Evolutionary conservation across 2,113 vertebrate species (phyloP).

Genomic region (Puma concolor): DNA sequence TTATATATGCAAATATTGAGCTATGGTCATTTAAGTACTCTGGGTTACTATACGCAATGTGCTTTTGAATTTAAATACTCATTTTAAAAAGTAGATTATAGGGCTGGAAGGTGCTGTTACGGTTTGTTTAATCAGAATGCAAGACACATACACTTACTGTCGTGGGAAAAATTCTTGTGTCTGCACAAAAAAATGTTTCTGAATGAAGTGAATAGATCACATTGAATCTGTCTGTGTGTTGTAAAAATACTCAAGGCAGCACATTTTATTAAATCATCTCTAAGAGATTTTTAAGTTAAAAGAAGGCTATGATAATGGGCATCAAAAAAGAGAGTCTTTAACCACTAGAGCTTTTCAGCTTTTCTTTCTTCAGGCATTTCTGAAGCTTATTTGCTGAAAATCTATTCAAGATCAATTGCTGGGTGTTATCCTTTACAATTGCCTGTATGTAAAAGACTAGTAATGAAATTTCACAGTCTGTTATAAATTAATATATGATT

Average conservation of each 20-base stretch:
- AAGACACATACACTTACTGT: slow-evolving; percentile 70
- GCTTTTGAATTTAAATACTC: slow-evolving; percentile 36
- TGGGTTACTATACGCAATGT: neutral
- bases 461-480: neutral
- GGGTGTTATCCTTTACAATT: neutral
- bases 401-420: neutral
- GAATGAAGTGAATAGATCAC: slow-evolving; percentile 59
- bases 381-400: neutral
- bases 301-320: neutral
- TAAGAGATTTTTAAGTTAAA: slow-evolving; percentile 39
- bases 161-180: slow-evolving; percentile 64
- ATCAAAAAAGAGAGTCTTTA: neutral
- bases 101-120: neutral
- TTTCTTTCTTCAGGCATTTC: slow-evolving; percentile 32
- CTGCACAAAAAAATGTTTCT: slow-evolving; percentile 45
- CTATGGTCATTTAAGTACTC: neutral
- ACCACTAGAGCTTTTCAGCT: neutral
- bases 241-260: slow-evolving; percentile 15
- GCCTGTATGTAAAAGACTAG: neutral
- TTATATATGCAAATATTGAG: neutral
- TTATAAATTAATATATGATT: neutral
- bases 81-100: slow-evolving; percentile 42
- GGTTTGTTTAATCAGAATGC: slow-evolving; percentile 65
- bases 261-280: slow-evolving; percentile 58
- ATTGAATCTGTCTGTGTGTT: slow-evolving; percentile 26